Evolutionary conservation across 2,888 invertebrate genomes (phyloP).

Genomic region (Drosophila nr. perissopoda): DNA sequence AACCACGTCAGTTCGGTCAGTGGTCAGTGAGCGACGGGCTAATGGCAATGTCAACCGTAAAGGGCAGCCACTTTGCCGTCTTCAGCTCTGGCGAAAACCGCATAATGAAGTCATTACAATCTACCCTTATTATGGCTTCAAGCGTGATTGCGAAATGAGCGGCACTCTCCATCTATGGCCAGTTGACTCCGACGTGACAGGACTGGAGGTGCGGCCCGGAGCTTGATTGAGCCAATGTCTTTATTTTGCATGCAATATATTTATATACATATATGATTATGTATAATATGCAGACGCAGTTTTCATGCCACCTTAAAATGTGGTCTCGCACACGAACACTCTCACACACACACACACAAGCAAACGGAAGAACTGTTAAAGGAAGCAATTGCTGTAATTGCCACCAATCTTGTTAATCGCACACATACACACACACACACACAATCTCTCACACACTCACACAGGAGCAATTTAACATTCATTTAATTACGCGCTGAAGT

Average conservation of each 20-base stretch:
- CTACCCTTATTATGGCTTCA: slow-evolving; percentile 82
- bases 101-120: slow-evolving; percentile 82
- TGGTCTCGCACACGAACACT: slow-evolving; percentile 16
- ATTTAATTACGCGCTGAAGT: slow-evolving; percentile 73
- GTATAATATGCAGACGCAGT: slow-evolving; percentile 75
- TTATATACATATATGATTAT: slow-evolving; percentile 63
- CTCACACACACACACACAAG: slow-evolving; percentile 1
- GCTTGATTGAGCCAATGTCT: slow-evolving; percentile 69
- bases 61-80: slow-evolving; percentile 36
- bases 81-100: not conserved
- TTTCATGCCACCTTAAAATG: slow-evolving; percentile 60
- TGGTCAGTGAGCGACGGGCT: slow-evolving; percentile 11
- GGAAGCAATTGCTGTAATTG: slow-evolving; percentile 84
- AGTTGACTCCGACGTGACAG: not conserved
- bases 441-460: slow-evolving; percentile 13
- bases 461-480: slow-evolving; percentile 51
- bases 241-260: slow-evolving; percentile 78
- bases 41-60: slow-evolving; percentile 65
- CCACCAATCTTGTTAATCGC: slow-evolving; percentile 82
- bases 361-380: slow-evolving; percentile 80
- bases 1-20: slow-evolving; percentile 10
- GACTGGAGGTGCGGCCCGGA: not conserved
- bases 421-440: slow-evolving; percentile 51
- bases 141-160: slow-evolving; percentile 81
- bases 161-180: slow-evolving; percentile 37